Evolutionary conservation across 2,888 invertebrate genomes (phyloP), one percentile per base, ranked within the genome.

Genomic region (Cataglyphis altisquamis): DNA sequence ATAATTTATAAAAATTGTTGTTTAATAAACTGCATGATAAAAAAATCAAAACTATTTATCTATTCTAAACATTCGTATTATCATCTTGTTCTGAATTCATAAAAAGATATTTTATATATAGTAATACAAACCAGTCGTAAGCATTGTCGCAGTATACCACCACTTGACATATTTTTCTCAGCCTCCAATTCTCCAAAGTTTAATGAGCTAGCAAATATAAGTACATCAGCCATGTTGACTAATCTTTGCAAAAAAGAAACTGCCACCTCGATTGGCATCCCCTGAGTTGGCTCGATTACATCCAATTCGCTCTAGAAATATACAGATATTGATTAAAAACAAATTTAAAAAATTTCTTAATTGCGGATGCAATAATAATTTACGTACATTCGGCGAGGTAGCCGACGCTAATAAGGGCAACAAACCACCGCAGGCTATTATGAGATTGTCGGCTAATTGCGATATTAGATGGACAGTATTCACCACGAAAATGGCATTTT

Each of bases 161-260:
- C 99, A 92, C 98, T 98, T 70, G 99, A 99, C 99, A 99, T 99
- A 95, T 99, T 99, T 95, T 99, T 99, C 95, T 99, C 99, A 0
- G 99, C 98, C 95, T 99, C 99, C 64, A 99, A 95, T 95, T 99
- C 99, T 39, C 98, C 98, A 94, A 99, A 99, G 96, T 99, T 99
- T 83, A 99, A 96, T 2, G 99, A 98, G 93, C 99, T 99, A 83
- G 99, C 99, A 95, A 99, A 99, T 91, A 99, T 99, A 45, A 99
- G 96, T 64, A 99, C 99, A 94, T 99, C 99, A 0, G 99, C 99
- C 98, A 99, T 98, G 94, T 99, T 98, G 91, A 99, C 99, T 89
- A 99, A 97, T 82, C 99, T 96, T 95, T 99, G 99, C n/a, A 99
- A 96, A 95, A 99, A 99, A 12, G 98, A 98, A 21, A 99, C 99